A percentile compares a stretch with the other conserved stretches of the same genome.
Evolutionary conservation across 2,888 invertebrate species (phyloP).

Genomic region (Andrena minutula): DNA sequence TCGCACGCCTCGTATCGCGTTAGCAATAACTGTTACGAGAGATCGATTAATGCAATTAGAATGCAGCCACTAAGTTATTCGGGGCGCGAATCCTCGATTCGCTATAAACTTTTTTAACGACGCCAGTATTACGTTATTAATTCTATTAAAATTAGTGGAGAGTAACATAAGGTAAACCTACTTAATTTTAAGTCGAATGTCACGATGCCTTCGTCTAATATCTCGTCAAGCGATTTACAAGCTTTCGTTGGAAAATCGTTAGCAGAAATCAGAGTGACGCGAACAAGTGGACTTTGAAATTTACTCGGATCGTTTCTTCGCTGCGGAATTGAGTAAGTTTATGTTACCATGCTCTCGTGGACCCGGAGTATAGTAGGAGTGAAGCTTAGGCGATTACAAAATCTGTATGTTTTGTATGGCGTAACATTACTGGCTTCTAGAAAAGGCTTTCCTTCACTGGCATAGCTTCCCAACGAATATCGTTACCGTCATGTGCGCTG

Average conservation of each 20-base stretch:
- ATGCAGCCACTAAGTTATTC: constrained; percentile 2
- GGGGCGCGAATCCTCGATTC: constrained; percentile 4
- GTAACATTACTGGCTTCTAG: constrained; percentile 56
- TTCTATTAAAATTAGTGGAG: constrained; percentile 22
- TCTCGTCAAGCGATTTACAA: constrained; percentile 19
- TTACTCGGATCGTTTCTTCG: constrained; percentile 20
- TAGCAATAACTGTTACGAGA: constrained; percentile 11
- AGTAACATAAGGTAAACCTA: constrained; percentile 20
- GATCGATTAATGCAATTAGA: constrained; percentile 22
- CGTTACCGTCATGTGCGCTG: too few relatives aligned
- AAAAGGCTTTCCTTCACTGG: constrained; percentile 4
- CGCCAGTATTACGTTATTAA: constrained; percentile 11
- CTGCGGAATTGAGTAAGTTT: constrained; percentile 23
- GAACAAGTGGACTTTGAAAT: constrained; percentile 8
- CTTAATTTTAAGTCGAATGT: constrained; percentile 31
- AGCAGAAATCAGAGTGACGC: constrained; percentile 35
- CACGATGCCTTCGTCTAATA: constrained; percentile 10
- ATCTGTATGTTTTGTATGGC: constrained; percentile 30
- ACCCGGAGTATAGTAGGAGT: constrained; percentile 22
- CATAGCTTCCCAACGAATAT: too few relatives aligned
- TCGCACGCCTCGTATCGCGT: constrained; percentile 19
- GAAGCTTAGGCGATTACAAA: constrained; percentile 53
- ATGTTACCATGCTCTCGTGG: constrained; percentile 14
- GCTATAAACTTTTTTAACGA: constrained; percentile 27
- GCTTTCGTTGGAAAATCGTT: constrained; percentile 28